These are phyloP conservation scores for Antechinus stuartii DNA, from an alignment of 2,113 vertebrate species.

Conservation along the genomic window DNA sequence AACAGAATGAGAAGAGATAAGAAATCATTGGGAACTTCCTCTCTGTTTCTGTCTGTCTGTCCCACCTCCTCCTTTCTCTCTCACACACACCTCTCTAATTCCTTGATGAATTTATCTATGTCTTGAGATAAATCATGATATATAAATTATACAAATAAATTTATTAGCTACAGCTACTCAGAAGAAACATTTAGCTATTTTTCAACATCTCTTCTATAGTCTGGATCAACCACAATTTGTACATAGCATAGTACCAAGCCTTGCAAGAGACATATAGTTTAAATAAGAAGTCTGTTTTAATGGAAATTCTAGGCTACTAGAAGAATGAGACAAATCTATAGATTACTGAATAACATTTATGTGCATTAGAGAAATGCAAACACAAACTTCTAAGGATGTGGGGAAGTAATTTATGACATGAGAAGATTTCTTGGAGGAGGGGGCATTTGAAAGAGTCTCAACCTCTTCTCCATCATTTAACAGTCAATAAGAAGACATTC, in stretches of 20 bases:
- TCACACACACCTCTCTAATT: too few species aligned
- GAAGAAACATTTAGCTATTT: not conserved
- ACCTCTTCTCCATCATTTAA: not conserved
- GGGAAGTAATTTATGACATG: not conserved
- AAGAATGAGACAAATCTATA: not conserved
- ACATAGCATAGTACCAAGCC: not conserved
- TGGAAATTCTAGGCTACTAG: not conserved
- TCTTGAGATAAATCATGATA: too few species aligned
- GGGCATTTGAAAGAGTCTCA: not conserved
- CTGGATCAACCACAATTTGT: not conserved
- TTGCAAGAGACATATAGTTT: not conserved
- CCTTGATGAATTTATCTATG: too few species aligned
- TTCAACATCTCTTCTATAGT: not conserved
- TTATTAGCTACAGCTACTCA: not conserved
- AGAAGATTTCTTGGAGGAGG: not conserved
- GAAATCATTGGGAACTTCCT: not conserved
- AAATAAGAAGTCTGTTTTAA: not conserved
- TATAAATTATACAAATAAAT: not conserved
- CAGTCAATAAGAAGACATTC: not conserved
- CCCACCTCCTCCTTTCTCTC: too few species aligned
- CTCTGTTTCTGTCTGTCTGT: too few species aligned
- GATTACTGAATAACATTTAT: not conserved
- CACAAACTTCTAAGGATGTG: not conserved
- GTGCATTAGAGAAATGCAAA: not conserved
- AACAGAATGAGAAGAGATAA: too few species aligned